Evolutionary conservation across 2,888 invertebrate genomes (phyloP).

Genomic region (Vannuccia rotundouncinata): DNA sequence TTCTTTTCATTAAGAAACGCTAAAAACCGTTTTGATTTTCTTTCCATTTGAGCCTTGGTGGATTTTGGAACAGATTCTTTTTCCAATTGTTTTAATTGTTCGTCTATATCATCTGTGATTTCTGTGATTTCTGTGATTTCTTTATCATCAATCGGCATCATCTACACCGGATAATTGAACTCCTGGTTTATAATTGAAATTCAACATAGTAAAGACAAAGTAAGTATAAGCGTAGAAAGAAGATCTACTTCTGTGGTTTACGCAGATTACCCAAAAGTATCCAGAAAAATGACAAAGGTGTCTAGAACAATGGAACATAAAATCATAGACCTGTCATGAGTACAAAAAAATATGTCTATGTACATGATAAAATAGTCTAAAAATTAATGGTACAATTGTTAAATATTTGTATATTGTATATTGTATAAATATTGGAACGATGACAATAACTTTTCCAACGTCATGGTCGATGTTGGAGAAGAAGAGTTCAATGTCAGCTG

Average conservation of each 20-base stretch:
- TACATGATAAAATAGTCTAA: too few species aligned
- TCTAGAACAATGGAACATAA: too few species aligned
- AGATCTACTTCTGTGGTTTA: not conserved
- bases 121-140: not conserved
- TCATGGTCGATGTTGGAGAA: too few species aligned
- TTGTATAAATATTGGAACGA: too few species aligned
- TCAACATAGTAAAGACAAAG: not conserved
- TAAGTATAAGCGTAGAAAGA: not conserved
- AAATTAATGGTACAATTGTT: too few species aligned
- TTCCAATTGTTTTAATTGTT: not conserved
- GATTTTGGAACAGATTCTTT: not conserved
- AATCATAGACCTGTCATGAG: too few species aligned
- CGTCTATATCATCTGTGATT: not conserved
- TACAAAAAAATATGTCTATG: too few species aligned
- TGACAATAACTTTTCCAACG: too few species aligned
- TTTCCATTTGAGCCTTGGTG: slow-evolving; percentile 1
- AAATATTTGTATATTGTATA: too few species aligned
- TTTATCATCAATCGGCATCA: not conserved
- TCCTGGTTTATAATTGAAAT: not conserved
- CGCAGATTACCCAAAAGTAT: too few species aligned
- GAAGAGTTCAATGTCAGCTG: too few species aligned
- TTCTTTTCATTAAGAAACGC: not conserved
- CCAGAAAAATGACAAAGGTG: too few species aligned
- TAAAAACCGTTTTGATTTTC: not conserved
- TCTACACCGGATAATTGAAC: slow-evolving; percentile 16